Evolutionary conservation across 1,140 invertebrate species (phyloP), one percentile per base, ranked within the genome.

Genomic region (Drosophila subobscura): DNA sequence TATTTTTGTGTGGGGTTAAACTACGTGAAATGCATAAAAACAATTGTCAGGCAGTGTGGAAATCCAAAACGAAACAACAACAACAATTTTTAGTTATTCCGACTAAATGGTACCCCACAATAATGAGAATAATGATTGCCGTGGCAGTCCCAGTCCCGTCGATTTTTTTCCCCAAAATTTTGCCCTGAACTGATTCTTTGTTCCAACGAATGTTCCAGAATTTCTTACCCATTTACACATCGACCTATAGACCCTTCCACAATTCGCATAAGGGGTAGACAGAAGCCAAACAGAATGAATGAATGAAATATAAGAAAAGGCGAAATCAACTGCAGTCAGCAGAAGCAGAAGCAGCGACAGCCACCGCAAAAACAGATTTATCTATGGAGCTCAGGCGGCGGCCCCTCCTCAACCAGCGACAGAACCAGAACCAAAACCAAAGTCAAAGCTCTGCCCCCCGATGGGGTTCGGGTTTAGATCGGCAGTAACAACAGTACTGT

Each of bases 11-110:
- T 89, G 88, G 83, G 78, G 77, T 78, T 83, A 72, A 89, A 52
- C 66, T 79, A 89, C 84, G 83, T 88, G 83, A 79, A 88, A 83
- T 88, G 76, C 84, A 88, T 77, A 80, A 84, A 89, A 88, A 84
- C 84, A 89, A 85, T 88, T 84, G 78, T 47, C 56, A 49, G 78
- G 44, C 56, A 49, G 63, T 52, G 51, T 67, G 51, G 49, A 74
- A 55, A 37, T 12, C 10, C 33, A 37, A 37, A 37, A 37, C 33
- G 33, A 37, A 37, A 37, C 33, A 37, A 10, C 33, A 12, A 37
- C 33, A 37, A 33, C 3, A 33, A 33, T 37, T 8, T 7, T 27
- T 6, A 2, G 29, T 33, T 33, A 33, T 33, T 12, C 8, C 10
- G 33, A 37, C 33, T 37, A 2, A 10, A 12, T 1, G 10, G 12